These are phyloP conservation scores for Tachysurus vachellii DNA, from an alignment of 2,113 vertebrate genomes.

Conservation along the genomic window DNA sequence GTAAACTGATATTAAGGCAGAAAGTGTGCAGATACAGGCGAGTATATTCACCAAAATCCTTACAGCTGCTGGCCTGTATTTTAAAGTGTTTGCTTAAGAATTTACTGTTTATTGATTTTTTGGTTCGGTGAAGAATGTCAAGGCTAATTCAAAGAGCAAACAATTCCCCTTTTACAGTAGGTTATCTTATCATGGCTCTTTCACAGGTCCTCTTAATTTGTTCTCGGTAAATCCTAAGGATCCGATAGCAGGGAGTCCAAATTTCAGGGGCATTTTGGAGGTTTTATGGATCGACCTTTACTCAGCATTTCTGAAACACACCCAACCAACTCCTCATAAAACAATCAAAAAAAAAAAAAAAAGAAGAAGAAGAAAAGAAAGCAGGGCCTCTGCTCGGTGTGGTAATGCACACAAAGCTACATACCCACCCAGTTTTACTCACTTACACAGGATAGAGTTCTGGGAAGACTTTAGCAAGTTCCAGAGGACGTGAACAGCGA, in stretches of 20 bases:
- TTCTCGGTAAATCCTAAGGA: slow-evolving; percentile 43
- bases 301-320: slow-evolving; percentile 42
- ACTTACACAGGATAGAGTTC: slow-evolving; percentile 2
- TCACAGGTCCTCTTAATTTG: slow-evolving; percentile 43
- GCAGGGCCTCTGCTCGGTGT: slow-evolving; percentile 13
- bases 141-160: slow-evolving; percentile 44
- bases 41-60: slow-evolving; percentile 14
- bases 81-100: not conserved
- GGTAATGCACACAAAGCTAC: slow-evolving; percentile 17
- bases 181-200: slow-evolving; percentile 58
- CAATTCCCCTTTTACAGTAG: slow-evolving; percentile 44
- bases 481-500: slow-evolving; percentile 3
- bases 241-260: slow-evolving; percentile 50
- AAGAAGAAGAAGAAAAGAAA: slow-evolving; percentile 29
- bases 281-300: slow-evolving; percentile 65
- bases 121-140: not conserved
- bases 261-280: slow-evolving; percentile 60
- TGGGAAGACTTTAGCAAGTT: slow-evolving; percentile 29
- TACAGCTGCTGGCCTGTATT: not conserved
- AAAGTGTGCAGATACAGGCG: slow-evolving; percentile 5
- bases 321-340: slow-evolving; percentile 53
- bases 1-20: not conserved
- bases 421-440: slow-evolving; percentile 29
- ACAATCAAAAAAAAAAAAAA: slow-evolving; percentile 47
- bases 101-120: not conserved